These are phyloP conservation scores for Falcaria lacertinaria DNA, from an alignment of 2,888 invertebrate genomes.

Conservation along the genomic window DNA sequence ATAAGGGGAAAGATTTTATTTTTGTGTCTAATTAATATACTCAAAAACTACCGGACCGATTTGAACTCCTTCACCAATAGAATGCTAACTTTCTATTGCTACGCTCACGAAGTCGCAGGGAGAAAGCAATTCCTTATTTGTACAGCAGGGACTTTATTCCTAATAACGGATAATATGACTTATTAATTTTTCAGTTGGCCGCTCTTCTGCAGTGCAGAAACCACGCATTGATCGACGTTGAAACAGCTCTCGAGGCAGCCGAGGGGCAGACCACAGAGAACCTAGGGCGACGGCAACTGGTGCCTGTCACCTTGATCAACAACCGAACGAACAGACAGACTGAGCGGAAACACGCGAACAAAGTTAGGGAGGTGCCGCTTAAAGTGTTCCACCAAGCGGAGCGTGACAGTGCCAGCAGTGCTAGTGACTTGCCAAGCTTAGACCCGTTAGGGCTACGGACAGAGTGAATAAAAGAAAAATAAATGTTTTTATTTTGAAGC, in stretches of 20 bases:
- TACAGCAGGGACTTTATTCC: no score
- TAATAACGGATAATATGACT: no score
- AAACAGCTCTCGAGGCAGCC: slow-evolving; percentile 74
- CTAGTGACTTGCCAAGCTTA: slow-evolving; percentile 54
- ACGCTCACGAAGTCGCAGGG: no score
- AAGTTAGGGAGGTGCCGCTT: slow-evolving; percentile 62
- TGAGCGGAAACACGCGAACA: slow-evolving; percentile 25
- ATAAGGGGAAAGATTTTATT: no score
- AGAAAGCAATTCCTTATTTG: no score
- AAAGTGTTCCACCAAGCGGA: slow-evolving; percentile 65
- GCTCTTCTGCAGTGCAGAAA: slow-evolving; percentile 65
- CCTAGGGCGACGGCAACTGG: slow-evolving; percentile 42
- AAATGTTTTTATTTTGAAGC: no score
- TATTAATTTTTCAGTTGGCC: slow-evolving; percentile 43
- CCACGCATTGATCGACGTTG: slow-evolving; percentile 70
- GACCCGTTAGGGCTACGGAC: slow-evolving; percentile 64
- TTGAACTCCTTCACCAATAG: no score
- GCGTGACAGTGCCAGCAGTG: slow-evolving; percentile 36
- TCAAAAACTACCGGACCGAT: no score
- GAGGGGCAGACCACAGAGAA: slow-evolving; percentile 51
- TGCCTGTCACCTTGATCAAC: slow-evolving; percentile 44
- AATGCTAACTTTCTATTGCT: no score
- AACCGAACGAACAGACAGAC: slow-evolving; percentile 10
- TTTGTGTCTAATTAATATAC: no score
- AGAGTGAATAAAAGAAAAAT: slow-evolving; percentile 54